Conservation (phyloP, 2,888 invertebrate genomes). For the Aquatica leii region DNA sequence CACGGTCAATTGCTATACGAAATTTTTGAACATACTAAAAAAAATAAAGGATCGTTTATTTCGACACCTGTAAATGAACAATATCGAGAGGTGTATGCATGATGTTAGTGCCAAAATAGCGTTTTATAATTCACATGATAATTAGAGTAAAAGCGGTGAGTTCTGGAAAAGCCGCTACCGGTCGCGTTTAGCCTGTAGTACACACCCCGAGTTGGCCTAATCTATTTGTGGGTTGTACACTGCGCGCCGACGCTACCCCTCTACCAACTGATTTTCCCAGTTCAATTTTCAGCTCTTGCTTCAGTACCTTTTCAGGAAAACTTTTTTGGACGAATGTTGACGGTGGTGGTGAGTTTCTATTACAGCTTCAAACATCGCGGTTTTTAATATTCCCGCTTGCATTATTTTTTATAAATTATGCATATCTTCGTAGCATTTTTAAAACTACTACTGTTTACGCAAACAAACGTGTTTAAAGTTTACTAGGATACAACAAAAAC, state of each 20-base stretch:
- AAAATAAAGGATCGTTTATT: conserved; percentile 14
- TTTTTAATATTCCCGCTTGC: conserved; percentile 24
- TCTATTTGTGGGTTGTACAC: conserved; percentile 54
- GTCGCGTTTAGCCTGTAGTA: conserved; percentile 56
- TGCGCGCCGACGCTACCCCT: conserved; percentile 55
- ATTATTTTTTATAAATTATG: conserved; percentile 24
- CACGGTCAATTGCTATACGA: conserved; percentile 44
- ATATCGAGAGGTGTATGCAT: conserved; percentile 15
- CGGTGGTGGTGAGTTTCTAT: conserved; percentile 35
- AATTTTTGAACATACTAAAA: conserved; percentile 36
- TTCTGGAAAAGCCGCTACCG: conserved; percentile 46
- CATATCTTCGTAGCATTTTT: not conserved
- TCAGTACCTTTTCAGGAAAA: conserved; percentile 29
- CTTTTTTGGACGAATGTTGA: conserved; percentile 33
- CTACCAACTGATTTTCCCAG: conserved; percentile 38
- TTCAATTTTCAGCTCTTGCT: conserved; percentile 31
- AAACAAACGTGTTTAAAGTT: too few species aligned
- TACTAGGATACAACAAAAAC: too few species aligned
- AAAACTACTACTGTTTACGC: too few species aligned
- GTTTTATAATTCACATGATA: conserved; percentile 49
- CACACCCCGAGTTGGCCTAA: conserved; percentile 60
- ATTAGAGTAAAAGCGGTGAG: conserved; percentile 46
- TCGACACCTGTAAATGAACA: conserved; percentile 16
- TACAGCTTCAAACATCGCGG: conserved; percentile 32
- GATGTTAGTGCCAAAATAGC: conserved; percentile 24